Evolutionary conservation across 1,140 invertebrate genomes (phyloP), one percentile per base, ranked within the genome.

Genomic region (Zaprionus africanus): DNA sequence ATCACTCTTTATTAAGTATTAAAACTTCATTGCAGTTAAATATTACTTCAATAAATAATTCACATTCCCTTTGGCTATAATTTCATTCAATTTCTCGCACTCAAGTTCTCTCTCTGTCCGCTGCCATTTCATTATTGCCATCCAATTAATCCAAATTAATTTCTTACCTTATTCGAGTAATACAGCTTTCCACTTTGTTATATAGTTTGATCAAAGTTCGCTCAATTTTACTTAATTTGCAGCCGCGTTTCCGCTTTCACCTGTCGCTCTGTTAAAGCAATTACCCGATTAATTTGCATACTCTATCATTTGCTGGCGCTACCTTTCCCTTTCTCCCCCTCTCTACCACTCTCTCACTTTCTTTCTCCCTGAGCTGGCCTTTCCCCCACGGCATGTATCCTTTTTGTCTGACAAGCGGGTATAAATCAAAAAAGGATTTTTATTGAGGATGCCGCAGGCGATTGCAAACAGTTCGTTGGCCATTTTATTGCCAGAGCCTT

Each of bases 341-440:
- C 11, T 7, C 6, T 36, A 22, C 19, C 15, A 31, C 15, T 43
- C 36, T 22, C 5, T 4, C 64, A 17, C 24, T 38, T 49, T 9
- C 12, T 63, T n/a, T 2, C 24, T 17, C 15, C 31, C 1, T 61
- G 31, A 34, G 31, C 3, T 34, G 31, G 2, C 9, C 9, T 34
- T 22, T 26, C 46, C 3, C 36, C 34, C 24, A n/a, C 7, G 7
- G 36, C 62, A n/a, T 19, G 49, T 34, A 51, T 53, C 22, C 31
- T 58, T 51, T 41, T 38, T 61, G 67, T 67, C 64, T 70, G 63
- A 72, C 60, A 75, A 58, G 26, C 34, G 28, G 19, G 64, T 66
- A 86, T 86, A 86, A 86, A 86, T 86, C 83, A 86, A 87, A 87
- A 73, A 73, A 80, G 72, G 69, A 74, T 79, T 86, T 79, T 77